These are phyloP conservation scores for Cheilosia urbana DNA, from an alignment of 2,888 invertebrate genomes.

Conservation along the genomic window DNA sequence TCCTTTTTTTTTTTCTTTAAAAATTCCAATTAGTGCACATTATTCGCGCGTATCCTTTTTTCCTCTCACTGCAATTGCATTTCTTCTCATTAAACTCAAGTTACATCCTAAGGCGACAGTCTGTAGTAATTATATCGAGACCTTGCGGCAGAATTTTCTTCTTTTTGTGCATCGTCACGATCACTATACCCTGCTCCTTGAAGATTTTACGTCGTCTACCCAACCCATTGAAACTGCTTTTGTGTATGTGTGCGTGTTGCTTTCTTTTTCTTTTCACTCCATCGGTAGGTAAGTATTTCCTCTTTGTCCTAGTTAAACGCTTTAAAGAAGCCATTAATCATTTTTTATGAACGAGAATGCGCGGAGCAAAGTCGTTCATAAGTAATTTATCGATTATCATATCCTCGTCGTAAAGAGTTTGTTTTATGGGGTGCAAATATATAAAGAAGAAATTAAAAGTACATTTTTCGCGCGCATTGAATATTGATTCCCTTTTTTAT, in stretches of 20 bases:
- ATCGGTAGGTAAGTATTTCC: background rate
- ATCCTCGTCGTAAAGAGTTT: conserved; percentile 50
- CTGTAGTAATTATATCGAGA: conserved; percentile 71
- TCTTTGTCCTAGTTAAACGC: conserved; percentile 55
- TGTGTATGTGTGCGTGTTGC: conserved; percentile 3
- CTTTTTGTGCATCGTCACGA: conserved; percentile 10
- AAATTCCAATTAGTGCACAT: conserved; percentile 70
- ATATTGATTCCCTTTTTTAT: conserved; percentile 60
- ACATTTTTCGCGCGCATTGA: conserved; percentile 41
- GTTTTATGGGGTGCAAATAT: conserved; percentile 64
- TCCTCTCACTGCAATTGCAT: conserved; percentile 56
- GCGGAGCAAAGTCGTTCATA: conserved; percentile 43
- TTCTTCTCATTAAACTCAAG: conserved; percentile 69
- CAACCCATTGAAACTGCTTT: conserved; percentile 1
- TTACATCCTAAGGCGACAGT: conserved; percentile 70
- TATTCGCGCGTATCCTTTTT: conserved; percentile 65
- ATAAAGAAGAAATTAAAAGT: conserved; percentile 64
- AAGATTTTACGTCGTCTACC: background rate
- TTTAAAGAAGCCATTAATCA: conserved; percentile 70
- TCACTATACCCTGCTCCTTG: conserved; percentile 13
- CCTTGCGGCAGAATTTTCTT: conserved; percentile 69
- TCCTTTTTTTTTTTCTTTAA: conserved; percentile 50
- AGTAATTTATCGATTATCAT: conserved; percentile 73
- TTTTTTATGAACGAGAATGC: conserved; percentile 54
- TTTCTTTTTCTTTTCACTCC: conserved; percentile 1